Base-by-base conservation (phyloP, 2,797 vertebrate species). In the Antrozous pallidus region DNA sequence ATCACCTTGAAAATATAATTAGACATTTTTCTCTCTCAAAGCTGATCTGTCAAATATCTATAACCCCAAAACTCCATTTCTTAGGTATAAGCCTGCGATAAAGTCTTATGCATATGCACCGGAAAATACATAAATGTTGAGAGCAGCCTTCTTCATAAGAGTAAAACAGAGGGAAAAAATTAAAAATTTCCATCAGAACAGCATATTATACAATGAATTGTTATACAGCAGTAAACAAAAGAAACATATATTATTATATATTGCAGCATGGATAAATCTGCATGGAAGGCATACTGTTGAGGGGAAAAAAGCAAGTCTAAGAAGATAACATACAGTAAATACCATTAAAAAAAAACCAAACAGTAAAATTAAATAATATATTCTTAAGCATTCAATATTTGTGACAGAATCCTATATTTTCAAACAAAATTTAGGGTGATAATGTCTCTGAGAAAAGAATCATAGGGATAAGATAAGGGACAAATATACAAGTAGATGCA, bases 291-390 rank as follows among this genome's bases (percentile, higher is more conserved):
- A 95, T n/a, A 54, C 70, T 36, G 8, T 28, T 79, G 42, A 84
- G n/a, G 63, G 63, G 36, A 45, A 93, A 82, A 90, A 94, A 71
- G 38, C 38, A 93, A 91, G 42, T 88, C 73, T 56, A 88, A 63
- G 38, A 95, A 63, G 47, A 54, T 45, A 74, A 82, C 2, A 40
- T 40, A 58, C 13, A 36, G 17, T 45, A 47, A 12, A 54, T 58
- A 31, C 2, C 22, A 71, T 88, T 87, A 51, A 20, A 51, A 6
- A 78, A 42, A 36, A 1, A 10, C 0, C 18, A 3, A 51, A 56
- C 6, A 73, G 8, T 36, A 89, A 91, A 82, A 65, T 28, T 65
- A 69, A 78, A 88, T 8, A 73, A 92, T 49, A 38, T 74, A 73
- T 56, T 88, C 38, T 74, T 36, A 79, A 92, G 5, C 20, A 85